A percentile compares a stretch with the other conserved stretches of the same genome.
phyloP scores from a whole-genome alignment of 2,888 invertebrate genomes.

The Cosmia trapezina region DNA sequence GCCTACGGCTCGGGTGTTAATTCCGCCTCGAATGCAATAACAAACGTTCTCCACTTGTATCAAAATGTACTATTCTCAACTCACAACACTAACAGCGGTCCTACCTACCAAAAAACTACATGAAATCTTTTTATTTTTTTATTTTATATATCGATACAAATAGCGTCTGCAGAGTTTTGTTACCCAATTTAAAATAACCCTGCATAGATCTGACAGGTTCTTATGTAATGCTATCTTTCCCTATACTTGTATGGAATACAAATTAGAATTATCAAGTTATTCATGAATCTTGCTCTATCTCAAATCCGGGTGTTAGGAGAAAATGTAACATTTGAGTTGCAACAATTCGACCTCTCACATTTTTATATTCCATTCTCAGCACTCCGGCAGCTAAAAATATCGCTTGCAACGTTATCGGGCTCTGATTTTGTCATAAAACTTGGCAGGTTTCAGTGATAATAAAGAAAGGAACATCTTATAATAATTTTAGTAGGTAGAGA shows the following conservation, averaged over 20 bases:
- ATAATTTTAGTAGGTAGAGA: background rate
- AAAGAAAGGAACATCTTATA: background rate
- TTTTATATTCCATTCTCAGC: constrained; percentile 35
- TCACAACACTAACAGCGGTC: no score
- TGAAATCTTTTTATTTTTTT: no score
- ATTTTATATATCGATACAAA: no score
- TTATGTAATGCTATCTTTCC: constrained; percentile 1
- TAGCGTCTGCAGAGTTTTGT: no score
- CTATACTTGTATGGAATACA: constrained; percentile 15
- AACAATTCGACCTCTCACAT: constrained; percentile 15
- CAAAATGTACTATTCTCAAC: no score
- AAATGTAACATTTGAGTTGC: constrained; percentile 16
- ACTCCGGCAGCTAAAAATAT: constrained; percentile 21
- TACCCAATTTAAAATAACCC: no score
- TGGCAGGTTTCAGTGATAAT: background rate
- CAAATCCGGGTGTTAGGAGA: background rate
- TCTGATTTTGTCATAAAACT: constrained; percentile 10
- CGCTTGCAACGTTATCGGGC: constrained; percentile 4
- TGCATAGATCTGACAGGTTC: background rate
- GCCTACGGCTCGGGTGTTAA: no score
- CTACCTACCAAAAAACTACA: no score
- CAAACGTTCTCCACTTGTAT: no score
- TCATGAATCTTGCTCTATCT: constrained; percentile 17
- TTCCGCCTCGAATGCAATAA: no score
- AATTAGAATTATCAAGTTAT: constrained; percentile 41